These are phyloP conservation scores for Nemurella pictetii DNA, from an alignment of 2,888 invertebrate genomes.

Conservation along the genomic window DNA sequence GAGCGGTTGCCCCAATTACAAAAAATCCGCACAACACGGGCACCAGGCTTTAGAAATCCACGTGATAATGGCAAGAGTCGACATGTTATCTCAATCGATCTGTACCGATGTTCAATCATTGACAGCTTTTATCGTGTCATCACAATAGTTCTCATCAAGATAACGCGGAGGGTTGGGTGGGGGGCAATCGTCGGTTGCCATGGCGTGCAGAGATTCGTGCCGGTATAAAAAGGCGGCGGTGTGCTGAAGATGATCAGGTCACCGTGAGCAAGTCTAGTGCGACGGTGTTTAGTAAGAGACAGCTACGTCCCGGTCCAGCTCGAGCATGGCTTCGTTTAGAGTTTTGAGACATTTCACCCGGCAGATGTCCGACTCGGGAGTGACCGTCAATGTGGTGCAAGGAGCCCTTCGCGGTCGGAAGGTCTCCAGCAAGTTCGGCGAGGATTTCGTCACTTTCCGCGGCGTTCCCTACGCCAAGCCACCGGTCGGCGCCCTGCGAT, in stretches of 20 bases:
- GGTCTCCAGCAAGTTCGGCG: conserved; percentile 16
- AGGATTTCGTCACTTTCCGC: conserved; percentile 33
- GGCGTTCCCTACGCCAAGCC: conserved; percentile 27
- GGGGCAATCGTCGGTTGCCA: background rate
- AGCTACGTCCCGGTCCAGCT: background rate
- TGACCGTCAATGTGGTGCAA: conserved; percentile 31
- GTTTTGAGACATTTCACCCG: background rate
- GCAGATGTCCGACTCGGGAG: conserved; percentile 8
- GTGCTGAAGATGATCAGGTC: background rate
- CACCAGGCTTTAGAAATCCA: background rate
- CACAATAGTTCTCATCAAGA: background rate
- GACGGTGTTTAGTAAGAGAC: background rate
- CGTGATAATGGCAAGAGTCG: background rate
- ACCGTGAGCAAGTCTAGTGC: background rate
- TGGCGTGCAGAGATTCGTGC: background rate
- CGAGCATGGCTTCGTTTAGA: background rate
- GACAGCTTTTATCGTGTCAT: background rate
- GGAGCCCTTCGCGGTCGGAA: conserved; percentile 27
- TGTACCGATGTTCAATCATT: background rate
- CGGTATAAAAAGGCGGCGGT: background rate
- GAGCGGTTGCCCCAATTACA: background rate
- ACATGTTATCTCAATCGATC: background rate
- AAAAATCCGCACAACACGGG: background rate
- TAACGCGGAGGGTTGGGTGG: background rate
- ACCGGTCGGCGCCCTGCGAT: conserved; percentile 14